Base-by-base conservation (phyloP, 2,113 vertebrate species). In the Antechinus stuartii region DNA sequence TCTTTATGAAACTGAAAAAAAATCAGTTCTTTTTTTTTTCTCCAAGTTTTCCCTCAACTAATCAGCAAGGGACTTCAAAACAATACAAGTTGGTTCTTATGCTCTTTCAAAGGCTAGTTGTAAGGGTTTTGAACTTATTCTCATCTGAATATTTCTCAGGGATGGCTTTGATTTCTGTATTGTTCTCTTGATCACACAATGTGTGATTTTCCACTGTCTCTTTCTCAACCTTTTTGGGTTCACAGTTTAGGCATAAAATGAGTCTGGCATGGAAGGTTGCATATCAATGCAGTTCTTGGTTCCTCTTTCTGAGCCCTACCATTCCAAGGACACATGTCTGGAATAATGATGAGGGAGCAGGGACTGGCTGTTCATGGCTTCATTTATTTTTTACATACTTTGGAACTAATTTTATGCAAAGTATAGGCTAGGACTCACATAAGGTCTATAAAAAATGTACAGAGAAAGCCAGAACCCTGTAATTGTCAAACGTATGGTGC, bases 401-500 rank as follows among this genome's bases (percentile, higher is more conserved):
- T 91, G 93, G 84, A 57, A 46, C 54, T 61, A 61, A 91, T 96
- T 92, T 92, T 96, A 95, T 97, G 61, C 89, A 96, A 96, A 94
- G 90, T 90, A 89, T 84, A 91, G 94, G n/a, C 24, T 52, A 93
- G 89, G 53, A 90, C 90, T 84, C 56, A 68, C 92, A 94, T 92
- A 95, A 93, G 54, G 91, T 47, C 61, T 57, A 94, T 96, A 90
- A 94, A 96, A 96, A 95, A 92, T 52, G 16, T 52, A 93, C 76
- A 57, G 95, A 94, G 55, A 97, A 96, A 95, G 26, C 9, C 24
- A 92, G 46, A 90, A 76, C 47, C 54, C 90, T 68, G 12, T 84
- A 93, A 97, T 94, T 96, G 91, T 89, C 94, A 97, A 95, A 92
- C 91, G 93, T 92, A 93, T 96, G 90, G 46, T 90, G 54, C 46